Percentiles rank a stretch among this genome's conserved stretches.
Conservation (phyloP, 2,888 invertebrate species). For the Cylindroiulus punctatus region DNA sequence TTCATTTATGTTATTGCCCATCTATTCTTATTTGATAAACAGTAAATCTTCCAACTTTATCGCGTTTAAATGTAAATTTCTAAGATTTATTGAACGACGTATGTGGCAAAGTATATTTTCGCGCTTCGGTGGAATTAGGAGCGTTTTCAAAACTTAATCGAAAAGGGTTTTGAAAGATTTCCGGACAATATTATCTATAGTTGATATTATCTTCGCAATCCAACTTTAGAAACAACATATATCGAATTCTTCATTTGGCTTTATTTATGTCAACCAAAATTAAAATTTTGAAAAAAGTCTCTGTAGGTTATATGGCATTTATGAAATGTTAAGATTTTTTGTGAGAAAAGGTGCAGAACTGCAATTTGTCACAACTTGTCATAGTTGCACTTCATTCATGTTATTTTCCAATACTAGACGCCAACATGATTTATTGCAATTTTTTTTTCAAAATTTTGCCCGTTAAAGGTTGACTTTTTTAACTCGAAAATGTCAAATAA, state of each 20-base stretch:
- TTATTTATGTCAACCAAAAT: too few species aligned
- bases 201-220: too few species aligned
- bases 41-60: not conserved
- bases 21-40: not conserved
- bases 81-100: not conserved
- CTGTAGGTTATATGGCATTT: too few species aligned
- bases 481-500: not conserved
- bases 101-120: not conserved
- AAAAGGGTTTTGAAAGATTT: not conserved
- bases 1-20: slow-evolving; percentile 3
- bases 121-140: not conserved
- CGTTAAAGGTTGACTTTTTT: not conserved
- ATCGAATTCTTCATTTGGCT: too few species aligned
- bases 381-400: not conserved
- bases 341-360: not conserved
- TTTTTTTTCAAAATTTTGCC: not conserved
- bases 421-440: not conserved
- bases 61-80: not conserved
- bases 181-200: too few species aligned
- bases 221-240: too few species aligned
- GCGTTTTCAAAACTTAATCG: not conserved
- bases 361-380: not conserved
- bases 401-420: not conserved
- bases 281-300: too few species aligned
- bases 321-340: too few species aligned